Conservation (phyloP, 2,888 invertebrate species). For the Boloria selene region DNA sequence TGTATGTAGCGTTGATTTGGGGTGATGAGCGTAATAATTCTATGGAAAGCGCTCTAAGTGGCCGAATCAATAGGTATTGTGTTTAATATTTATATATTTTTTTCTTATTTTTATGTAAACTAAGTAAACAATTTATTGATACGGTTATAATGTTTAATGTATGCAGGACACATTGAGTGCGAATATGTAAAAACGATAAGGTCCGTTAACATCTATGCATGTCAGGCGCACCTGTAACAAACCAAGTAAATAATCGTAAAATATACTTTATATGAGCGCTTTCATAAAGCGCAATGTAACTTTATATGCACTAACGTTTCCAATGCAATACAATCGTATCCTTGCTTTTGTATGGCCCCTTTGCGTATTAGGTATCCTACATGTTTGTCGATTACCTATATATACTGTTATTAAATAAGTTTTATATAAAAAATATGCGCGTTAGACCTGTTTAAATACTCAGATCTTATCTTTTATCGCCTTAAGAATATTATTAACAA, state of each 20-base stretch:
- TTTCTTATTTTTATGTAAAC: not conserved
- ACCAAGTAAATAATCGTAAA: slow-evolving; percentile 44
- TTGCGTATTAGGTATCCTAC: slow-evolving; percentile 37
- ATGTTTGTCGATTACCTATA: slow-evolving; percentile 28
- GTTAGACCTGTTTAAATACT: not conserved
- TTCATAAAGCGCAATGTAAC: slow-evolving; percentile 43
- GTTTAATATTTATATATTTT: not conserved
- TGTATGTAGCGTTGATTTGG: slow-evolving; percentile 91
- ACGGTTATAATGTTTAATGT: slow-evolving; percentile 19
- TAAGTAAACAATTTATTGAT: slow-evolving; percentile 23
- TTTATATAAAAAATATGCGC: not conserved
- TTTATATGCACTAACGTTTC: slow-evolving; percentile 42
- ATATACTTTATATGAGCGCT: slow-evolving; percentile 42
- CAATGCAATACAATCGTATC: slow-evolving; percentile 40
- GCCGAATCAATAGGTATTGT: slow-evolving; percentile 84
- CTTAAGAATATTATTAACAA: too few species aligned
- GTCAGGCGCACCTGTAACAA: slow-evolving; percentile 39
- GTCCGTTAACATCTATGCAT: slow-evolving; percentile 41
- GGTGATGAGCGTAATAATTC: slow-evolving; percentile 84
- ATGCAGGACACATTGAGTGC: slow-evolving; percentile 20
- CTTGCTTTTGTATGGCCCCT: slow-evolving; percentile 37
- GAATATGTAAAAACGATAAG: slow-evolving; percentile 30
- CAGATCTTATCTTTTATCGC: not conserved
- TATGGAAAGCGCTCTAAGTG: slow-evolving; percentile 87
- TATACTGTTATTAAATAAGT: slow-evolving; percentile 20